Base-by-base conservation (phyloP, 2,888 invertebrate genomes). In the Ectemnius continuus region DNA sequence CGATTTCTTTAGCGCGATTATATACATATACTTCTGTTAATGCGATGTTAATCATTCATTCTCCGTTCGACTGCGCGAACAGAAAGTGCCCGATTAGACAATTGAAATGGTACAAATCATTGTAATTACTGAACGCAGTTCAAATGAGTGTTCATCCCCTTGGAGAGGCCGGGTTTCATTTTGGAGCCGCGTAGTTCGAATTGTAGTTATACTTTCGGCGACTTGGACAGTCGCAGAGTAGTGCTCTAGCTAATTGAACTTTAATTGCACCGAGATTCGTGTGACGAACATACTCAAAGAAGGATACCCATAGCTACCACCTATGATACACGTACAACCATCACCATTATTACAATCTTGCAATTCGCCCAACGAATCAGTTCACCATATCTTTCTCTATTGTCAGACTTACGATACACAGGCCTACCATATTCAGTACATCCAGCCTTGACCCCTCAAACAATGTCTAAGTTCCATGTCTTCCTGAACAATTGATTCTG, bases 31-130 rank as follows among this genome's bases (percentile, higher is more conserved):
- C 11, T 36, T 36, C 36, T 36, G 36, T 36, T 36, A 36, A 36
- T 36, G 36, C 36, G 36, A 36, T 36, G 36, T 36, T 36, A 36
- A 36, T 36, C 36, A 36, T 36, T 36, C 4, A 36, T 36, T 36
- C 36, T 36, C 36, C 36, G 36, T 11, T 11, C 36, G 36, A 36
- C 11, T 11, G 36, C 36, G 36, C 11, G 36, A 36, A 36, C 8
- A 11, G 36, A 36, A 36, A 11, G 6, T 36, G 36, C 58, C 57
- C 60, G 61, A 76, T 70, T 75, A 78, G 62, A 76, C 46, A 61
- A 71, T 79, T 74, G 61, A 70, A 75, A 83, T 79, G 74, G 76
- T 80, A 81, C 81, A 83, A 82, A 83, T 74, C 80, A 74, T 78
- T 63, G 59, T 78, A 82, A 82, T 79, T 46, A 20, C 60, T 67